Base-by-base conservation (phyloP, 1,140 invertebrate species). In the Drosophila pseudoananassae region DNA sequence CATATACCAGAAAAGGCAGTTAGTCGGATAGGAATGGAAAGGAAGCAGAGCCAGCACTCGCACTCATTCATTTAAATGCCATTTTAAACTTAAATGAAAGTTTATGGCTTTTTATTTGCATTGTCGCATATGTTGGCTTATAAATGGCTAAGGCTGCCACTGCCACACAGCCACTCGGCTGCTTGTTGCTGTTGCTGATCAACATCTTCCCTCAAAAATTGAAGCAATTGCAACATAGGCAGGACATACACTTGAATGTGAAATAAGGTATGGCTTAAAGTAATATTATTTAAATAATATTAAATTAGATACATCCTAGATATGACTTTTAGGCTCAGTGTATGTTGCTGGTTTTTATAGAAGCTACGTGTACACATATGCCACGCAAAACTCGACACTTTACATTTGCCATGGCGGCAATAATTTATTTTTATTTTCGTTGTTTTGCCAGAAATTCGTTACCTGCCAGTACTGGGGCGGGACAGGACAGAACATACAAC, bases 81-180 rank as follows among this genome's bases (percentile, higher is more conserved):
- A 90, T 90, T 90, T 90, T 90, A 90, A 90, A 90, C 82, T 90
- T 90, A 90, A 90, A 90, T 90, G 87, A 90, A 90, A 90, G 82
- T 90, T 90, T 90, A 90, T 90, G 87, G 87, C 76, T 87, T 77
- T 90, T 88, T 87, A 87, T 90, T 88, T 87, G 78, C 82, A 87
- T 76, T 88, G 76, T 63, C 76, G 54, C 76, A 79, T 76, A 71
- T 84, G 76, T 31, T 79, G 58, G 57, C 50, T 47, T 63, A 45
- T 74, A 50, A 56, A 17, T 52, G 54, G 76, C 60, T 79, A 74
- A 74, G 71, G 74, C 65, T 70, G 59, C 52, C 52, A 54, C 53
- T 73, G 36, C 52, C 33, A 47, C 64, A 53, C 47, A 12, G 12
- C n/a, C n/a, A 14, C 27, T 7, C 9, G 7, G 25, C 27, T 29